Conservation (phyloP, 2,113 vertebrate genomes). For the Cygnus atratus region DNA sequence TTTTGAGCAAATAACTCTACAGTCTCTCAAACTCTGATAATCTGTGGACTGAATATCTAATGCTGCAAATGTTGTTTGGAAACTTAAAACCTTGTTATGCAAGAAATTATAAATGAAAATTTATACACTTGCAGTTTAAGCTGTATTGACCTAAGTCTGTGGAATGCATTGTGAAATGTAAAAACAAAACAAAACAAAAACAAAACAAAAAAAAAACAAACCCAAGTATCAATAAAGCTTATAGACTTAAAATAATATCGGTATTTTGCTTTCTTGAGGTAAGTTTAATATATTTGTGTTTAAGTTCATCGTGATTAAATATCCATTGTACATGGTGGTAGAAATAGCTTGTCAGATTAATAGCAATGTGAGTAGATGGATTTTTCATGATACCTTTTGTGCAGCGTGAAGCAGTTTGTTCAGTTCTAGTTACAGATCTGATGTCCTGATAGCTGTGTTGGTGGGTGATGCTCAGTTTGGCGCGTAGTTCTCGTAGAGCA, state of each 20-base stretch:
- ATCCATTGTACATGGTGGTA: not conserved
- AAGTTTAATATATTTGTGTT: not conserved
- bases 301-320: not conserved
- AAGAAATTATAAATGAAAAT: constrained; percentile 87
- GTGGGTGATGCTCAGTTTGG: not conserved
- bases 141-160: constrained; percentile 90
- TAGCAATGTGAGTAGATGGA: not conserved
- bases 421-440: not conserved
- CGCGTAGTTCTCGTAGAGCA: fast-evolving
- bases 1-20: constrained; percentile 80
- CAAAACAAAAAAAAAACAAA: constrained; percentile 44
- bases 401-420: not conserved
- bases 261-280: constrained; percentile 58
- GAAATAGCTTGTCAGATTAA: not conserved
- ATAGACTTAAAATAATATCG: constrained; percentile 76
- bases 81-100: constrained; percentile 86
- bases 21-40: constrained; percentile 78
- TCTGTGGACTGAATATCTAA: constrained; percentile 86
- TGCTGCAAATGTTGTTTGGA: constrained; percentile 87
- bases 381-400: not conserved
- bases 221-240: constrained; percentile 96
- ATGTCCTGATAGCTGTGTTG: not conserved
- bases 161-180: constrained; percentile 99
- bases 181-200: constrained; percentile 58
- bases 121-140: constrained; percentile 88